Percentiles rank a stretch among this genome's conserved stretches.
These are phyloP conservation scores for Anisognathus igniventris DNA, from an alignment of 2,797 vertebrate species.

Conservation along the genomic window DNA sequence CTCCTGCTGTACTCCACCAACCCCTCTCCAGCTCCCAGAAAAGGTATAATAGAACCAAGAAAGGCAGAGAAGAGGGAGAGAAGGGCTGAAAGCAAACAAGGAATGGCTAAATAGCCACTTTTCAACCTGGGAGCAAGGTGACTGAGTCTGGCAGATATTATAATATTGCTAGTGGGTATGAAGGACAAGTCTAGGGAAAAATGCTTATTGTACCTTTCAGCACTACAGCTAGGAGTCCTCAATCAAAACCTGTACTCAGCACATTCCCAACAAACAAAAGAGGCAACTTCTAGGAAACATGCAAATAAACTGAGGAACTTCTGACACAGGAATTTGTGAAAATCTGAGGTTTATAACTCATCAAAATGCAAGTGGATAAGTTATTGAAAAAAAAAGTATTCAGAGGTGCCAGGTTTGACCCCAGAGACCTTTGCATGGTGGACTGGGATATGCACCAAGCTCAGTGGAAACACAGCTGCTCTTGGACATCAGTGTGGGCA, in stretches of 20 bases:
- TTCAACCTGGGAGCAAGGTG: not conserved
- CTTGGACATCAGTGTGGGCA: not conserved
- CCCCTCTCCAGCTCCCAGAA: not conserved
- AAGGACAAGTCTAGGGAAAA: not conserved
- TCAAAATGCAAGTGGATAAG: not conserved
- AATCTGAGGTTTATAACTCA: not conserved
- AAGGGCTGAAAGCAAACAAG: not conserved
- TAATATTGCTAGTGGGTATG: not conserved
- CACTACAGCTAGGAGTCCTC: not conserved
- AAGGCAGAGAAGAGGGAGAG: not conserved
- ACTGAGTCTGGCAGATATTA: not conserved
- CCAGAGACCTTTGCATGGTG: not conserved
- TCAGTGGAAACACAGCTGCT: not conserved
- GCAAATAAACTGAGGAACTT: not conserved
- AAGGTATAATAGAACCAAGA: not conserved
- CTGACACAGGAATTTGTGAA: not conserved
- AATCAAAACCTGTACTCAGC: not conserved
- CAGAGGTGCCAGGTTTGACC: not conserved
- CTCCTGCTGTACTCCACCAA: not conserved
- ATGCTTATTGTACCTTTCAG: not conserved
- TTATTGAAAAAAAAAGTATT: not conserved
- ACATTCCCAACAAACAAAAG: not conserved
- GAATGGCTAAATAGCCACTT: not conserved
- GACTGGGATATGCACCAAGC: not conserved
- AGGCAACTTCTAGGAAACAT: not conserved